phyloP scores from a whole-genome alignment of 2,888 invertebrate species.

The Glyphotaelius pellucidus region DNA sequence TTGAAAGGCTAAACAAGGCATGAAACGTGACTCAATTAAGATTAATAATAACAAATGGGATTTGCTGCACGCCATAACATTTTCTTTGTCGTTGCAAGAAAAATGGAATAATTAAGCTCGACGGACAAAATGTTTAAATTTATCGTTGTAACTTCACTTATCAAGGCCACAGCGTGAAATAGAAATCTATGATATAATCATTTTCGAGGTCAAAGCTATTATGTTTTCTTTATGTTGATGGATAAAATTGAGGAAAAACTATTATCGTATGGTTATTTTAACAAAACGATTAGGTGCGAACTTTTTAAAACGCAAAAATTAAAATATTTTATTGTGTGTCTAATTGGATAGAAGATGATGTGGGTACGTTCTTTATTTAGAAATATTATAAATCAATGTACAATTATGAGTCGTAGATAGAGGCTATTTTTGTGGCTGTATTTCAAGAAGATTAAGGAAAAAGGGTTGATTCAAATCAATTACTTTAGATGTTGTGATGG shows the following conservation, averaged over 20 bases:
- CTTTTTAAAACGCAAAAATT: not conserved
- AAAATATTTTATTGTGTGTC: too few relatives aligned
- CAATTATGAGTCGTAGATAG: too few relatives aligned
- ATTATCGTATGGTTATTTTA: not conserved
- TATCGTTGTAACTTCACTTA: not conserved
- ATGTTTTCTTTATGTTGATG: not conserved
- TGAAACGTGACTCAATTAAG: not conserved
- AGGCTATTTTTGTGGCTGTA: too few relatives aligned
- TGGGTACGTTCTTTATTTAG: too few relatives aligned
- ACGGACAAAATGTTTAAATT: not conserved
- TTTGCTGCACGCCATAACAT: not conserved
- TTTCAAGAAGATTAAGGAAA: too few relatives aligned
- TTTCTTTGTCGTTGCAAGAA: not conserved
- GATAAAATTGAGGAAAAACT: not conserved
- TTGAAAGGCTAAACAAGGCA: not conserved
- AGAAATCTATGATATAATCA: constrained; percentile 39
- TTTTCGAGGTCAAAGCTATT: constrained; percentile 12
- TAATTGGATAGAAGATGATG: too few relatives aligned
- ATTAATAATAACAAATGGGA: not conserved
- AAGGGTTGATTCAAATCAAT: too few relatives aligned
- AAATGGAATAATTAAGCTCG: not conserved
- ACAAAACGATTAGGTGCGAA: not conserved
- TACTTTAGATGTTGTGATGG: too few relatives aligned
- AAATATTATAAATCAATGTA: too few relatives aligned
- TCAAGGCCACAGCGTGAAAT: constrained; percentile 30